Percentiles rank a stretch among this genome's conserved stretches.
These are phyloP conservation scores for Anser cygnoides DNA, from an alignment of 2,113 vertebrate genomes.

Conservation along the genomic window DNA sequence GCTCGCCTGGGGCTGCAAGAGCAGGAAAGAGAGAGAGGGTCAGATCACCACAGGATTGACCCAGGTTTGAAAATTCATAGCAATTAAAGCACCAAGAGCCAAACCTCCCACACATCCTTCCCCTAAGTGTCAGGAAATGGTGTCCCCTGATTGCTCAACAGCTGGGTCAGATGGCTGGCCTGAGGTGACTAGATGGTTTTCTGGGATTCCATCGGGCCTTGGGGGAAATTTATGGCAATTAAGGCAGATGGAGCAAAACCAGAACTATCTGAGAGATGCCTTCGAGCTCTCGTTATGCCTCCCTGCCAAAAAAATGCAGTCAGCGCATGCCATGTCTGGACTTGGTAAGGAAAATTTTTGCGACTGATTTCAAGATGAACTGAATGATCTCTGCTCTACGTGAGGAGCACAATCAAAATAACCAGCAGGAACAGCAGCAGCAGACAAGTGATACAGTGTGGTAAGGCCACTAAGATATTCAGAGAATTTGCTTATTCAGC, in stretches of 20 bases:
- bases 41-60: conserved; percentile 42
- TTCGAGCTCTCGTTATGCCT: background rate
- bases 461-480: conserved; percentile 24
- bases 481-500: conserved; percentile 51
- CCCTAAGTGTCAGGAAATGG: conserved; percentile 37
- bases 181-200: conserved; percentile 35
- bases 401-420: background rate
- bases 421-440: background rate
- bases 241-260: conserved; percentile 4
- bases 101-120: conserved; percentile 38
- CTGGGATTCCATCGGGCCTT: background rate
- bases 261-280: conserved; percentile 13
- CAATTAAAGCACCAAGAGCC: conserved; percentile 20
- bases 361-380: background rate
- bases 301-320: background rate
- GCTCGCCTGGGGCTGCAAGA: conserved; percentile 3
- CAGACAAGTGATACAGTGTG: conserved; percentile 9
- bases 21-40: background rate
- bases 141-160: conserved; percentile 40
- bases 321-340: background rate
- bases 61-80: conserved; percentile 51
- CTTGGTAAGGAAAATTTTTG: background rate
- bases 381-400: background rate
- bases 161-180: conserved; percentile 32
- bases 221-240: conserved; percentile 1